Evolutionary conservation across 2,797 vertebrate genomes (phyloP), one percentile per base, ranked within the genome.

Genomic region (Crypturellus tataupa): DNA sequence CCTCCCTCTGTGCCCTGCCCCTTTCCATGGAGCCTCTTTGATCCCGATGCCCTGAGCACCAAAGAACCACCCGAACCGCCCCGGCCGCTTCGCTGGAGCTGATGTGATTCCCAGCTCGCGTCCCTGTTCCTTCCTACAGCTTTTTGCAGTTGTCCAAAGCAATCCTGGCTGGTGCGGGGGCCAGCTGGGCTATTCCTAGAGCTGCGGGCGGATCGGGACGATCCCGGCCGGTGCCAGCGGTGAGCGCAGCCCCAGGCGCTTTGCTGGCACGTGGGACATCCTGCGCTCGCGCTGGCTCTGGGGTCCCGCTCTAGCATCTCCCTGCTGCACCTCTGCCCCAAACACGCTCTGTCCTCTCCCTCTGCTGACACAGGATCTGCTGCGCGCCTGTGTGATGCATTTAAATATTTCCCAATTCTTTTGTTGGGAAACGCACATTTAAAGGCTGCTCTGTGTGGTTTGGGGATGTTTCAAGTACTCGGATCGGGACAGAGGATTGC

Each of bases 51-150:
- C 18, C 46, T 2, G 27, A 59, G 44, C 27, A 39, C 53, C 39
- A 21, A 5, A 23, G 1, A 7, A 20, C 1, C 6, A 24, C 21
- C 1, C 3, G 31, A 10, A 23, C 29, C 2, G 2, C 10, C 29
- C n/a, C 9, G 16, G 37, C n/a, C 33, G 44, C 2, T 19, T 69
- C 39, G 44, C 31, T 47, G 53, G 46, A 44, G 21, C 16, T 29
- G 46, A 27, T 25, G 29, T 33, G 51, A 29, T 60, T 82, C 71
- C 71, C 68, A 71, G 65, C 44, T 78, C 14, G 2, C 21, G 3
- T 69, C 56, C 42, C 62, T 42, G 3, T 16, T 53, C 16, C 40
- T 33, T 46, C 49, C n/a, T 39, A 3, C 42, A 9, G 83, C 64
- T 39, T 53, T 51, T 24, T n/a, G 0, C 9, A 39, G 37, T 15